Percentiles rank a stretch among this genome's conserved stretches.
Evolutionary conservation across 1,140 invertebrate genomes (phyloP).

Genomic region (Solenopsis invicta): DNA sequence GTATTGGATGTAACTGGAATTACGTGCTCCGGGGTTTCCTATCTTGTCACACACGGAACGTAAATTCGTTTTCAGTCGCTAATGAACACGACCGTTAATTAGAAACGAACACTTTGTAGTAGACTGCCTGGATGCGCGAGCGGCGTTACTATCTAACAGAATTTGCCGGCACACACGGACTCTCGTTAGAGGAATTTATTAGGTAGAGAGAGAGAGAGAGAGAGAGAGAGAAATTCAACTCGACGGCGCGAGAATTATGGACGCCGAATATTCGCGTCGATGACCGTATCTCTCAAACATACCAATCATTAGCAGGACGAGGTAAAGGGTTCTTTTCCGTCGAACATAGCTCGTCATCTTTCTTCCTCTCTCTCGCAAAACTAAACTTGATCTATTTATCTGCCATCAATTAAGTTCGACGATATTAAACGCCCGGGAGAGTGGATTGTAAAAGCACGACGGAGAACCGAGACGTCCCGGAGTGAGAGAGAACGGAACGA

Average conservation of each 20-base stretch:
- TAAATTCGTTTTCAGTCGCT: constrained; percentile 63
- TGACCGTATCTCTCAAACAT: not conserved
- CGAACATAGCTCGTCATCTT: constrained; percentile 1
- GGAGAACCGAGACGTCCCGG: constrained; percentile 61
- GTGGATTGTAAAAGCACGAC: not conserved
- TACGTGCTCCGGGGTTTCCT: constrained; percentile 31
- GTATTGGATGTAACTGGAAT: constrained; percentile 19
- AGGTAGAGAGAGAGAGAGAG: constrained; percentile 24
- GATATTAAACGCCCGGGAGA: constrained; percentile 3
- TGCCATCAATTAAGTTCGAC: constrained; percentile 11
- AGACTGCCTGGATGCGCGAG: constrained; percentile 54
- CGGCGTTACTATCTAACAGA: constrained; percentile 57
- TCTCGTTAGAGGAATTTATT: constrained; percentile 70
- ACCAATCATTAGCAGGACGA: not conserved
- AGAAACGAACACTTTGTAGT: constrained; percentile 66
- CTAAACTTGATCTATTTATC: constrained; percentile 25
- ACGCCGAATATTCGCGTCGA: constrained; percentile 9
- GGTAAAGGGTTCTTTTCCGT: not conserved
- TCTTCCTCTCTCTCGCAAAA: not conserved
- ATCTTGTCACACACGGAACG: constrained; percentile 45
- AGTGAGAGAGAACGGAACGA: constrained; percentile 58
- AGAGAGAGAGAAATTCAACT: not conserved
- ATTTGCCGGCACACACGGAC: constrained; percentile 58
- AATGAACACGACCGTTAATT: constrained; percentile 70
- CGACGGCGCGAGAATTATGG: constrained; percentile 35